A percentile compares a stretch with the other conserved stretches of the same genome.
Evolutionary conservation across 2,888 invertebrate genomes (phyloP).

Genomic region (Calameuta filiformis): DNA sequence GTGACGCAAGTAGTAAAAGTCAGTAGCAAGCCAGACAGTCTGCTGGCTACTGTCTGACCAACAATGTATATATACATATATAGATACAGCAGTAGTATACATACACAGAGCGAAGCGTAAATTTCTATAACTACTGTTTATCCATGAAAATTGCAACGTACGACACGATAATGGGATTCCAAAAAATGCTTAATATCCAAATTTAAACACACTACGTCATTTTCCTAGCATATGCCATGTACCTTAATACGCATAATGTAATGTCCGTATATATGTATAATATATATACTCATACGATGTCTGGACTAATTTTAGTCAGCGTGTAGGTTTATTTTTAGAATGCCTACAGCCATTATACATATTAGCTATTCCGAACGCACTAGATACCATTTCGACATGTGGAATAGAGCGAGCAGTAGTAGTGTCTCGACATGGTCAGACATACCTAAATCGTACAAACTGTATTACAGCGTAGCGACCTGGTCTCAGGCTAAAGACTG

Average conservation of each 20-base stretch:
- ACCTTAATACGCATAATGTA: neutral
- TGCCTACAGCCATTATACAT: neutral
- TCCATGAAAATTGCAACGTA: neutral
- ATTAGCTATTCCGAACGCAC: neutral
- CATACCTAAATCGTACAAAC: slow-evolving; percentile 14
- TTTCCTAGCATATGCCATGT: neutral
- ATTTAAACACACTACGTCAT: neutral
- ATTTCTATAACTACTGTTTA: neutral
- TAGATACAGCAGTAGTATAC: neutral
- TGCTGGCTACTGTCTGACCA: neutral
- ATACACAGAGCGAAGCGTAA: neutral
- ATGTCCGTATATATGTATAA: too few relatives aligned
- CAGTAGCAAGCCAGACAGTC: neutral
- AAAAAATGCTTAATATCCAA: neutral
- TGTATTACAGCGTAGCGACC: neutral
- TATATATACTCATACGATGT: neutral
- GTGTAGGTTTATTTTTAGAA: neutral
- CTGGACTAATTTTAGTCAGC: neutral
- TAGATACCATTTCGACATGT: neutral
- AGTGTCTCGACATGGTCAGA: slow-evolving; percentile 17
- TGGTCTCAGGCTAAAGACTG: neutral
- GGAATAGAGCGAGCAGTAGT: neutral
- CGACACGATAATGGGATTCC: neutral
- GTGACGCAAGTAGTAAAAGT: neutral
- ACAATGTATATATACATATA: neutral